A percentile compares a stretch with the other conserved stretches of the same genome.
phyloP scores from a whole-genome alignment of 2,888 invertebrate genomes.

The Rutpela maculata region DNA sequence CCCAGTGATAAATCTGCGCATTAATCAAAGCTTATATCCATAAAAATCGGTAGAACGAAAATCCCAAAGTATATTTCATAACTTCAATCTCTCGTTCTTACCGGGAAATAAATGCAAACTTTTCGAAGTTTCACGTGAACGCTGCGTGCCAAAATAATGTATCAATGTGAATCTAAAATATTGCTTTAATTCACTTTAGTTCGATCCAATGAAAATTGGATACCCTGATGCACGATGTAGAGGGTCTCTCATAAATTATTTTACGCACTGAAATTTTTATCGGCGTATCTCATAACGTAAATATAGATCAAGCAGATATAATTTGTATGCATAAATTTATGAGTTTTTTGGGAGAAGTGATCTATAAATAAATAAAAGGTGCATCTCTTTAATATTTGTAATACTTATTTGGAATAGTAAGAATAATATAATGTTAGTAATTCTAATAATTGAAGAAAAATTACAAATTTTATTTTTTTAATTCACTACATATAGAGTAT shows the following conservation, averaged over 20 bases:
- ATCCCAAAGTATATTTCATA: constrained; percentile 41
- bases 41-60: constrained; percentile 33
- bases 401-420: too few species aligned
- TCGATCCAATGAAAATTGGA: constrained; percentile 15
- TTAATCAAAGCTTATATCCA: constrained; percentile 45
- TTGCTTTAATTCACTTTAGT: constrained; percentile 33
- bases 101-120: constrained; percentile 41
- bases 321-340: too few species aligned
- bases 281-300: not conserved
- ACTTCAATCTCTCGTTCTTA: constrained; percentile 37
- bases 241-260: not conserved
- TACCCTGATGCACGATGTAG: not conserved
- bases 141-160: constrained; percentile 23
- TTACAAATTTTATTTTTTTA: too few species aligned
- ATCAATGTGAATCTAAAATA: constrained; percentile 9
- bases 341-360: too few species aligned
- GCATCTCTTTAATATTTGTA: too few species aligned
- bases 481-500: too few species aligned
- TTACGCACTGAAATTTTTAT: not conserved
- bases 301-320: too few species aligned
- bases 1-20: constrained; percentile 35
- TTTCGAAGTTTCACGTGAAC: constrained; percentile 12
- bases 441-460: too few species aligned
- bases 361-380: too few species aligned
- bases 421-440: too few species aligned